Percentiles rank a stretch among this genome's conserved stretches.
phyloP scores from a whole-genome alignment of 2,797 vertebrate species.

The Saxicola maurus region DNA sequence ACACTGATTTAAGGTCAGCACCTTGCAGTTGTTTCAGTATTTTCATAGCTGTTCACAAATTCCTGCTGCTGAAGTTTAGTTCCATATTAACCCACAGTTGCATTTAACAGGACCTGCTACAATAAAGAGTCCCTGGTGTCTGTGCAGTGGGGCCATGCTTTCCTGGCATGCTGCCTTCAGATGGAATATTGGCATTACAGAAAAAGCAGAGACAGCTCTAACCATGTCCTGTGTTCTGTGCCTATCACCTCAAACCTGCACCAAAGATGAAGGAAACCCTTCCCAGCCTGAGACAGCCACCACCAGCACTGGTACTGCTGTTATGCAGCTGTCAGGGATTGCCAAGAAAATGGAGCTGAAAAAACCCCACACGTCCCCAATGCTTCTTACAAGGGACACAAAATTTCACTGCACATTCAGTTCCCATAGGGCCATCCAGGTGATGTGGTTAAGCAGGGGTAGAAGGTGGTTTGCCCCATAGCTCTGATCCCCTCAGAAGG shows the following conservation, averaged over 20 bases:
- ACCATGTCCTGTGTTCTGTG: neutral
- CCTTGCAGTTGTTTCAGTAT: conserved; percentile 27
- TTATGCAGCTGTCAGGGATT: neutral
- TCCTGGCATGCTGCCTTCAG: neutral
- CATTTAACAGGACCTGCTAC: neutral
- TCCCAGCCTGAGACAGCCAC: neutral
- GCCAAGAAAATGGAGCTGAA: neutral
- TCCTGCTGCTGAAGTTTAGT: conserved; percentile 17
- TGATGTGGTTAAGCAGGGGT: neutral
- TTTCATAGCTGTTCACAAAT: conserved; percentile 42
- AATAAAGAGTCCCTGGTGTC: neutral
- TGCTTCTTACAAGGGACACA: neutral
- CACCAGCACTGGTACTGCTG: neutral
- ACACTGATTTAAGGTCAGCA: conserved; percentile 60
- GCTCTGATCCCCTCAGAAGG: neutral
- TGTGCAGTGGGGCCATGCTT: accelerated
- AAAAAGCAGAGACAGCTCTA: neutral
- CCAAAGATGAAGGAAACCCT: neutral
- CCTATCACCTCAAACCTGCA: neutral
- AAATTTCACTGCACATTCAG: neutral
- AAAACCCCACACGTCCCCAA: accelerated
- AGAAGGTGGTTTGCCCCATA: neutral
- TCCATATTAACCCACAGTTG: conserved; percentile 23
- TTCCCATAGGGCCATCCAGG: neutral
- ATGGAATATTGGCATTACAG: neutral